Base-by-base conservation (phyloP, 2,797 vertebrate species). In the Brotula barbata region DNA sequence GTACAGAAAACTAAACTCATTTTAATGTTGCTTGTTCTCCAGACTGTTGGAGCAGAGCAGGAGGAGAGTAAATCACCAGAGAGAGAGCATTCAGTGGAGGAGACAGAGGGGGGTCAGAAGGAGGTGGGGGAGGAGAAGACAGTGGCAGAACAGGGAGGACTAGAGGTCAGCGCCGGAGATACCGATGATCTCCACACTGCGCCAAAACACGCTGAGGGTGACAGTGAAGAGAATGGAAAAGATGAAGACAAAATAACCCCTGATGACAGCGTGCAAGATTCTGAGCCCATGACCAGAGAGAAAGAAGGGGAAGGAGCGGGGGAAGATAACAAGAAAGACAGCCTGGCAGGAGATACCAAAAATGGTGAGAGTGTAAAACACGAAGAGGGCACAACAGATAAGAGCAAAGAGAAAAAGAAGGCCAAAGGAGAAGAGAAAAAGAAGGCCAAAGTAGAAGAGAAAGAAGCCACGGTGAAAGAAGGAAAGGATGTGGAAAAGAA, bases 41-140 rank as follows among this genome's bases (percentile, higher is more conserved):
- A 89, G 88, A 56, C 50, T 3, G 60, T 62, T 20, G 78, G 70
- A 7, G 13, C 58, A 9, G 33, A 25, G 20, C 45, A 36, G 19
- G 58, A 23, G 19, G 69, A 61, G 10, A 53, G 20, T 43, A 76
- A 61, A 71, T 60, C 64, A 22, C 31, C 25, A 15, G 58, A 3
- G 45, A 58, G 3, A 20, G 64, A 69, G 34, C 43, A 47, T 55
- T 16, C 64, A 12, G 14, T 37, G 7, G 48, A 0, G 47, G 77
- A 86, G 48, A 49, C 58, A 61, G 51, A 15, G 16, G 63, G 66
- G 57, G 69, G 56, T 58, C 75, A 68, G 19, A 50, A 46, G 44
- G 39, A 49, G 46, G 41, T 49, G 22, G 45, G 6, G 5, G 46
- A 66, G 36, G 22, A 66, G 56, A 75, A 59, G 17, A 54, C 70